These are phyloP conservation scores for Epinotia bilunana DNA, from an alignment of 2,888 invertebrate species.

Conservation along the genomic window DNA sequence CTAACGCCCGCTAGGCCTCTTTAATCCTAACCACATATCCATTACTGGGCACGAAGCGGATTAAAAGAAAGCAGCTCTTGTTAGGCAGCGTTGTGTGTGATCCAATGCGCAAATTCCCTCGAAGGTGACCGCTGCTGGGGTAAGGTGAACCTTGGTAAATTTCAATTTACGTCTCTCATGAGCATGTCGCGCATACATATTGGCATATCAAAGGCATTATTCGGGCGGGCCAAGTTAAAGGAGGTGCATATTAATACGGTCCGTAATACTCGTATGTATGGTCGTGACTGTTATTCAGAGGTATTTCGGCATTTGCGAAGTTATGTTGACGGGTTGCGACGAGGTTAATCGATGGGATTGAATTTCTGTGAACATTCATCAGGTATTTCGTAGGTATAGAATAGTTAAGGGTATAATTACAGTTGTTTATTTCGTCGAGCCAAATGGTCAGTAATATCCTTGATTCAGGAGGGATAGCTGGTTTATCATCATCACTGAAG, in stretches of 20 bases:
- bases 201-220: constrained; percentile 64
- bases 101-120: constrained; percentile 15
- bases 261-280: constrained; percentile 34
- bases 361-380: constrained; percentile 4
- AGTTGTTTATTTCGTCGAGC: no score
- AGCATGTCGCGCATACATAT: constrained; percentile 66
- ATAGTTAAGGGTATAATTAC: no score
- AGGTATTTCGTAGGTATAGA: no score
- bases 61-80: constrained; percentile 15
- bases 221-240: constrained; percentile 40
- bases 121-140: constrained; percentile 50
- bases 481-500: no score
- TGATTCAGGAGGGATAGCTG: no score
- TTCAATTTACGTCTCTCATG: constrained; percentile 65
- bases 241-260: constrained; percentile 39
- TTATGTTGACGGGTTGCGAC: background rate
- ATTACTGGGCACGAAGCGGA: constrained; percentile 14
- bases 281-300: constrained; percentile 21
- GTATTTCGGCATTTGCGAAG: constrained; percentile 10
- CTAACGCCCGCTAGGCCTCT: constrained; percentile 20
- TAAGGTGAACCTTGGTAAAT: constrained; percentile 56
- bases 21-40: constrained; percentile 36
- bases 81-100: constrained; percentile 16
- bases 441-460: no score
- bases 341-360: background rate